Base-by-base conservation (phyloP, 2,888 invertebrate species). In the Dorcus hopei region DNA sequence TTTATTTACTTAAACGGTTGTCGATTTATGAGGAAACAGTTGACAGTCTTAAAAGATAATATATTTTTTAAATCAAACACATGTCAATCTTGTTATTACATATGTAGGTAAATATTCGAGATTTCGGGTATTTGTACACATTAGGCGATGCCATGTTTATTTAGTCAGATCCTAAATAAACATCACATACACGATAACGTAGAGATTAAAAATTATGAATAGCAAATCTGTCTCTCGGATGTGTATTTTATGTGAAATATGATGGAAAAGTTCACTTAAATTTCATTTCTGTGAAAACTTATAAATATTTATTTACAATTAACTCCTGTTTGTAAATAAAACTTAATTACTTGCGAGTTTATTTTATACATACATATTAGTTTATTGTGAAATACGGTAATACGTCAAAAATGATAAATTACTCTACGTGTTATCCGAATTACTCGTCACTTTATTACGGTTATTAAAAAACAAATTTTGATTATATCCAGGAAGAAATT, bases 21-120 rank as follows among this genome's bases (percentile, higher is more conserved):
- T 43, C 50, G 50, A 48, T 56, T 50, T 56, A 26, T 50, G 54
- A 57, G 61, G 52, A 58, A 58, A 58, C 58, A 58, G 54, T 61
- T 61, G 61, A 61, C 61, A 61, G 57, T 57, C 61, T 61, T 61
- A 61, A 61, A 61, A 61, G 61, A 61, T 61, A 61, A 61, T 61
- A 42, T 51, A 54, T 49, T 54, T 54, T 54, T 51, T 38, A 53
- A 57, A 61, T 57, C 57, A 57, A 61, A 55, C 54, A 58, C 57
- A 58, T 61, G 61, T 62, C 59, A 60, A 60, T 59, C 54, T 50
- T 57, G 59, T 54, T 57, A 60, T 60, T 58, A 62, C 62, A 62
- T 58, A 53, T 62, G 62, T 62, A 62, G 56, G 62, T 56, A 62
- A 62, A 62, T 60, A 62, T 51, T 52, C 52, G 55, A 61, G 58